These are phyloP conservation scores for Lithobius niger DNA, from an alignment of 1,140 invertebrate genomes.

Conservation along the genomic window DNA sequence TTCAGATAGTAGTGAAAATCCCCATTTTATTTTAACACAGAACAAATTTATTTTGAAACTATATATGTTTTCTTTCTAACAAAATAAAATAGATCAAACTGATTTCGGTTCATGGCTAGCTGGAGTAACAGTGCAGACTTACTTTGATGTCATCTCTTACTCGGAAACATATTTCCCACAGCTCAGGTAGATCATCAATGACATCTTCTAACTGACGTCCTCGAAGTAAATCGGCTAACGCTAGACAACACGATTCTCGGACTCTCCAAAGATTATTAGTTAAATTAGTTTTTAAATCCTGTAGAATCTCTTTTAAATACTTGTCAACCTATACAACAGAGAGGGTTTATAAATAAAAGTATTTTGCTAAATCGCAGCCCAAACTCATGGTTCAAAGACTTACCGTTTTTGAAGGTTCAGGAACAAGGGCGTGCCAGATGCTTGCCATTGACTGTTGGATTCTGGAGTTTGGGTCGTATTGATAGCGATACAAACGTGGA, in stretches of 20 bases:
- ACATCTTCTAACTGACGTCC: conserved; percentile 33
- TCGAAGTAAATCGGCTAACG: conserved; percentile 65
- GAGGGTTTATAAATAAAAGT: neutral
- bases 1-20: too few relatives aligned
- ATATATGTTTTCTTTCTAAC: too few relatives aligned
- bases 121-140: too few relatives aligned
- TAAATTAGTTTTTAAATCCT: conserved; percentile 63
- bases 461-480: conserved; percentile 77
- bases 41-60: too few relatives aligned
- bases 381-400: conserved; percentile 23
- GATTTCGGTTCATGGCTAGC: too few relatives aligned
- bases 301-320: conserved; percentile 73
- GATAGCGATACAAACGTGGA: conserved; percentile 67
- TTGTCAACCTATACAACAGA: conserved; percentile 50
- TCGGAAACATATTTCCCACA: conserved; percentile 70
- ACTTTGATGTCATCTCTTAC: conserved; percentile 92
- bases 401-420: conserved; percentile 69
- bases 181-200: conserved; percentile 43
- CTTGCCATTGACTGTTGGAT: conserved; percentile 80
- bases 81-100: too few relatives aligned
- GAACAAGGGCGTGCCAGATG: conserved; percentile 80
- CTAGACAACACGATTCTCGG: conserved; percentile 73
- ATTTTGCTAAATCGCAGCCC: neutral
- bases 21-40: too few relatives aligned
- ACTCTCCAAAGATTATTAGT: conserved; percentile 74